Evolutionary conservation across 2,113 vertebrate genomes (phyloP).

Genomic region (cattle (Bos taurus)): ARS-UCD2.0 NC_037338.1:97020001-97020500

Average conservation of each 20-base stretch:
- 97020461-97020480: not conserved
- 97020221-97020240: not conserved
- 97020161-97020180: not conserved
- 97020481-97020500: not conserved
- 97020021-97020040: not conserved
- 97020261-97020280: not conserved
- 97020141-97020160: too few species aligned
- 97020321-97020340: not conserved
- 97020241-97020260: not conserved
- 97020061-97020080: too few species aligned
- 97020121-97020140: too few species aligned
- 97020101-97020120: too few species aligned
- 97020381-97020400: not conserved
- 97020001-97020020: not conserved
- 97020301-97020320: not conserved
- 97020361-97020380: not conserved
- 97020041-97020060: not conserved
- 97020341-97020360: not conserved
- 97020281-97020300: not conserved
- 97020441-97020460: not conserved
- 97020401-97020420: not conserved
- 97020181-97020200: not conserved
- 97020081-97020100: too few species aligned
- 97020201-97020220: not conserved
- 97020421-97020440: not conserved